These are phyloP conservation scores for Cancer borealis DNA, from an alignment of 2,888 invertebrate genomes.

Conservation along the genomic window DNA sequence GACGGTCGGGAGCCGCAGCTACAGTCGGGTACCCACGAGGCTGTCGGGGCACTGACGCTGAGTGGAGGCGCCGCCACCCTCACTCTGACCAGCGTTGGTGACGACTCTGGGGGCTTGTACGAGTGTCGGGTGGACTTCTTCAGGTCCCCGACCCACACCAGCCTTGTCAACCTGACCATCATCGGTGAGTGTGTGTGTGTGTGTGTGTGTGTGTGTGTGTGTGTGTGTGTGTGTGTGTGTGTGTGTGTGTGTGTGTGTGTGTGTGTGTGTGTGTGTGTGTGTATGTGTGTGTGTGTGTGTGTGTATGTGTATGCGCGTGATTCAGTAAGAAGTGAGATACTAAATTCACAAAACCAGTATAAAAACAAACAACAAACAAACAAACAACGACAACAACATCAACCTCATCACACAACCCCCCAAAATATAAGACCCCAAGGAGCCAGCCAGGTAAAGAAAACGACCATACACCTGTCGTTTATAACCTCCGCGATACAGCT, in stretches of 20 bases:
- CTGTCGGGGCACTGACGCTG: conserved; percentile 17
- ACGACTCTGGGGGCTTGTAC: conserved; percentile 64
- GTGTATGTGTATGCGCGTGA: conserved; percentile 14
- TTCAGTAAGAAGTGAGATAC: too few relatives aligned
- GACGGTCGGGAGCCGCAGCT: conserved; percentile 60
- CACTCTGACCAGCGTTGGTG: conserved; percentile 55
- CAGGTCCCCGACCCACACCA: conserved; percentile 75
- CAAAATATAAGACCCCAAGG: not conserved
- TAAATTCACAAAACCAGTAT: too few relatives aligned
- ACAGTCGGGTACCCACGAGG: not conserved
- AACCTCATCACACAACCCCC: not conserved
- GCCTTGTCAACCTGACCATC: conserved; percentile 74
- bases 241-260: not conserved
- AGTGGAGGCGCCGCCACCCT: conserved; percentile 66
- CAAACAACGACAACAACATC: not conserved
- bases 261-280: not conserved
- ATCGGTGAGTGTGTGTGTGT: conserved; percentile 68
- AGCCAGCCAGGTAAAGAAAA: not conserved
- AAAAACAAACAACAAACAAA: not conserved
- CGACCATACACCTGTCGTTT: not conserved
- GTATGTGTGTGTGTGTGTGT: not conserved
- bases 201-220: not conserved
- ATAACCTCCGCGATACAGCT: not conserved
- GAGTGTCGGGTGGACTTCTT: conserved; percentile 77
- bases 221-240: not conserved